Base-by-base conservation (phyloP, 2,888 invertebrate genomes). In the Napeogenes sylphis region DNA sequence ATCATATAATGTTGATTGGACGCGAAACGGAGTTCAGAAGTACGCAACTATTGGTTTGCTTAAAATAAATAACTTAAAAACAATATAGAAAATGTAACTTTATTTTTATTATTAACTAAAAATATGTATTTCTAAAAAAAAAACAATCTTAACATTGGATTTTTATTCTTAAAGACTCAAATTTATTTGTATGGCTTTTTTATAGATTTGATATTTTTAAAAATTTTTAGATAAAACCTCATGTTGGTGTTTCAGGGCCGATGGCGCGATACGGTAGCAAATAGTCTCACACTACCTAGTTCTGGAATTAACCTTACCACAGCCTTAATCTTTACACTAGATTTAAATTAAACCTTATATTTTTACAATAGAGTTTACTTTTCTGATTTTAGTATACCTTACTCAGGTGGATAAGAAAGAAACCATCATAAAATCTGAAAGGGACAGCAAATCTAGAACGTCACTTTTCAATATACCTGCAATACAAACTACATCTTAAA, bases 1-100 rank as follows among this genome's bases (percentile, higher is more conserved):
- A 90, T 89, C 90, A 91, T 91, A 90, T 90, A 90, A 90, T 91
- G 84, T 91, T 92, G 92, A 92, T 92, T 92, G 92, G 92, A 89
- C 89, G 86, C 85, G 84, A 84, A 79, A 81, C 84, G 86, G 87
- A 83, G 82, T 84, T 21, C 80, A 82, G 83, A 71, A 73, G 72
- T 71, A 12, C 4, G 2, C 46, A 84, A 87, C 83, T 69, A 73
- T 84, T 76, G 70, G 64, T 63, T 84, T 76, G 70, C 64, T 63
- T 58, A 14, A 45, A 51, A 51, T 30, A 30, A 51, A 30, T 8
- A 8, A 51, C 10, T 30, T 51, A 51, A 4, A 51, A n/a, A 14
- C 2, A 6, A 47, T 47, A 14, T 5, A 47, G 5, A 51, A 30
- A 51, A 51, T 5, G 2, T 51, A 10, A 21, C 21, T 21, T 35